phyloP scores from a whole-genome alignment of 2,113 vertebrate genomes.

The Megaceryle torquata region DNA sequence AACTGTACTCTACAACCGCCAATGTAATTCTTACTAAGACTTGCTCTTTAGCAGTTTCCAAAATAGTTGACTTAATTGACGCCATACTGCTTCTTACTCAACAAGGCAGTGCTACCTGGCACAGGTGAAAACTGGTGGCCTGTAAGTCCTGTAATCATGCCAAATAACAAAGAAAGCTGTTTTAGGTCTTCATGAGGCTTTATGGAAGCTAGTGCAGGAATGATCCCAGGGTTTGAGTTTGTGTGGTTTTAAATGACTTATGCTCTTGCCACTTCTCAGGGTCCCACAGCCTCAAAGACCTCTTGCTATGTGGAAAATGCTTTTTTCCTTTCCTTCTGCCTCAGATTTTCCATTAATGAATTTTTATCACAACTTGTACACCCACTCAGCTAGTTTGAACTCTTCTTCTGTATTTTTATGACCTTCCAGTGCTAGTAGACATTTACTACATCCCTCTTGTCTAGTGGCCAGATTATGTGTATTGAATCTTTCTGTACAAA shows the following conservation, averaged over 20 bases:
- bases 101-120: not conserved
- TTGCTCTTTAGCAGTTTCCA: not conserved
- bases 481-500: not conserved
- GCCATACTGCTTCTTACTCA: not conserved
- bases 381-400: slow-evolving; percentile 29
- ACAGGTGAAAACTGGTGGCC: not conserved
- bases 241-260: not conserved
- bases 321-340: slow-evolving; percentile 25
- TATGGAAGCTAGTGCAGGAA: not conserved
- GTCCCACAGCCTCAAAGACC: slow-evolving; percentile 24
- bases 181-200: not conserved
- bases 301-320: slow-evolving; percentile 21
- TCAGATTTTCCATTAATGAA: slow-evolving; percentile 23
- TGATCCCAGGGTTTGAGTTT: not conserved
- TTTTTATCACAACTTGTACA: slow-evolving; percentile 20
- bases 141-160: not conserved
- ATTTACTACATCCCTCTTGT: slow-evolving; percentile 20
- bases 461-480: not conserved
- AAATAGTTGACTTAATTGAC: not conserved
- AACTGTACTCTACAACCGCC: not conserved
- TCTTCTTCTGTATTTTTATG: slow-evolving; percentile 16
- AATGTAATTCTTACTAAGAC: not conserved
- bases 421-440: not conserved
- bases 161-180: not conserved
- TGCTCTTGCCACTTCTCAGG: not conserved